Evolutionary conservation across 2,888 invertebrate species (phyloP), one percentile per base, ranked within the genome.

Genomic region (Loripinus fragilis): DNA sequence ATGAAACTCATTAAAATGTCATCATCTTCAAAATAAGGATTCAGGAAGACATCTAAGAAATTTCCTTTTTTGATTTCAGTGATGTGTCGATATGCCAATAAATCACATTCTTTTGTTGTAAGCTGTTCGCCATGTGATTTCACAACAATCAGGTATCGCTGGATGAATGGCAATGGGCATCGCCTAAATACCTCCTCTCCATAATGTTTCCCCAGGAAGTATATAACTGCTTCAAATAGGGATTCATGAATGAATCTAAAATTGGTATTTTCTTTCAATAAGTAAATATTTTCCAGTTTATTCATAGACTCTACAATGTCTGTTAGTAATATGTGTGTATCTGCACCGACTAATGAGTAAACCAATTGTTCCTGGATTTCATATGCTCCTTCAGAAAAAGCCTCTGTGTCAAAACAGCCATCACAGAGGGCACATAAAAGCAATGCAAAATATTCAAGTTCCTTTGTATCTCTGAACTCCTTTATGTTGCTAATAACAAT

Each of bases 161-260:
- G 41, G 23, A 67, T 20, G 28, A 67, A 67, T 23, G 7, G 12
- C 23, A 25, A 67, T 12, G 67, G 25, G 25, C 15, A 67, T 15
- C 23, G 25, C 8, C 42, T n/a, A 20, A 67, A 38, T 25, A 67
- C 25, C 1, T 41, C 23, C 3, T 8, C 20, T 23, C 17, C 23
- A 41, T 42, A 67, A 12, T 41, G 15, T 20, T 41, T 38, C 17
- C 42, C 67, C 41, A 67, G 25, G 25, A 23, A 17, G 28, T 67
- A 67, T 41, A 42, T 20, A 7, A 42, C 42, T 42, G 67, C 67
- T 23, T 67, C 67, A 25, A 23, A 67, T 41, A 67, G 30, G 2
- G 67, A 12, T 28, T 67, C 67, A 17, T 67, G 67, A 23, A 67
- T 67, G 30, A 67, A 67, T 67, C 67, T 41, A 25, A 23, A 67